phyloP scores from a whole-genome alignment of 2,888 invertebrate species.

The Labia minor region DNA sequence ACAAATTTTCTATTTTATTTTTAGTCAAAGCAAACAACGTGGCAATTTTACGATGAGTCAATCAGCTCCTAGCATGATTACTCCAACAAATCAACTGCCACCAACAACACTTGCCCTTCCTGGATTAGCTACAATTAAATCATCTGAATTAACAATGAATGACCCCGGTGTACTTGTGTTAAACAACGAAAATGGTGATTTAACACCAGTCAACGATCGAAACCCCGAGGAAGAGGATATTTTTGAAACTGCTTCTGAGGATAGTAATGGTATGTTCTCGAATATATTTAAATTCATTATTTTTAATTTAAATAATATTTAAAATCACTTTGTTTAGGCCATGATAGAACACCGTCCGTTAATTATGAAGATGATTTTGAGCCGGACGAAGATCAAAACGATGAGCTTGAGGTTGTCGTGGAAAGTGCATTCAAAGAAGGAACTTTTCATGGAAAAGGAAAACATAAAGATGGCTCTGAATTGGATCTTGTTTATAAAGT shows the following conservation, averaged over 20 bases:
- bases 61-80: background rate
- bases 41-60: background rate
- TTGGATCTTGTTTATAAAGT: background rate
- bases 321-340: background rate
- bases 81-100: background rate
- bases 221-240: conserved; percentile 22
- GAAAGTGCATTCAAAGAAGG: conserved; percentile 30
- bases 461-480: conserved; percentile 34
- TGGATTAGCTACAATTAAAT: background rate
- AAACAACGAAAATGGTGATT: conserved; percentile 21
- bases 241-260: conserved; percentile 22
- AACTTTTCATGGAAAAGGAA: conserved; percentile 33
- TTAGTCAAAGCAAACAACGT: background rate
- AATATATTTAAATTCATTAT: background rate
- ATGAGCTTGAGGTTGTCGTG: conserved; percentile 13
- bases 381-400: conserved; percentile 16
- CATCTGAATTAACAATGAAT: background rate
- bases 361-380: conserved; percentile 17
- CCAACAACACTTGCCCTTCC: background rate
- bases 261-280: conserved; percentile 16
- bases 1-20: no score
- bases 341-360: background rate
- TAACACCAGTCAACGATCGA: conserved; percentile 22
- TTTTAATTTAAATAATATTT: no score
- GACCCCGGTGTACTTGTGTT: background rate